These are phyloP conservation scores for Leptinotarsa defecta DNA, from an alignment of 1,140 invertebrate species.

Conservation along the genomic window DNA sequence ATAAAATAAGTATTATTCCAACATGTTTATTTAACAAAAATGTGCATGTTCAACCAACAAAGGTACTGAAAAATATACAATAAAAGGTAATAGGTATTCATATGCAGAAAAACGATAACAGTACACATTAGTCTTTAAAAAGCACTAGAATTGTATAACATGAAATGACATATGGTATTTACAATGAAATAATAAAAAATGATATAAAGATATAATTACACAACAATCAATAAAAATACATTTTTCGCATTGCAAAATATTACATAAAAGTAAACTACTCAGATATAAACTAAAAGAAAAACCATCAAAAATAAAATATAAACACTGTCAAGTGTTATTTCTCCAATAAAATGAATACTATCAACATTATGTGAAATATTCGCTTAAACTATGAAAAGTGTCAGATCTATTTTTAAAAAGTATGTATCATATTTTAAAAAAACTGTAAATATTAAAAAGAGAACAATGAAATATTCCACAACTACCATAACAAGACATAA, in stretches of 20 bases:
- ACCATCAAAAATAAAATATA: too few relatives aligned
- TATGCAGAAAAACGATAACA: slow-evolving; percentile 15
- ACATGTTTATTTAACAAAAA: slow-evolving; percentile 35
- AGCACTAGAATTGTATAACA: slow-evolving; percentile 29
- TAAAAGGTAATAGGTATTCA: slow-evolving; percentile 12
- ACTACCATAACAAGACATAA: too few relatives aligned
- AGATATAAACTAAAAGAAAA: background rate
- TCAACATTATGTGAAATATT: too few relatives aligned
- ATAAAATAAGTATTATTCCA: background rate
- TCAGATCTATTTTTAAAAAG: too few relatives aligned
- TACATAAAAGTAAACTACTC: background rate
- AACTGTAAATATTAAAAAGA: too few relatives aligned
- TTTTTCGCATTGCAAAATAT: slow-evolving; percentile 10
- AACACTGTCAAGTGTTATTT: too few relatives aligned
- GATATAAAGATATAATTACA: slow-evolving; percentile 25
- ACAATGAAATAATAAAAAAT: slow-evolving; percentile 29
- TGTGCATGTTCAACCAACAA: slow-evolving; percentile 29
- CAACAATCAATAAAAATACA: slow-evolving; percentile 32
- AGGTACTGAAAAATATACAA: slow-evolving; percentile 29
- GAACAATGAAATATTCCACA: too few relatives aligned
- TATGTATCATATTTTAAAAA: too few relatives aligned
- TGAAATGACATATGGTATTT: slow-evolving; percentile 21
- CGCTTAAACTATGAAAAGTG: too few relatives aligned
- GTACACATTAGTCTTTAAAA: slow-evolving; percentile 30
- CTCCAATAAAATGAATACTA: too few relatives aligned